Evolutionary conservation across 2,888 invertebrate species (phyloP).

Genomic region (Agonopterix heracliana): DNA sequence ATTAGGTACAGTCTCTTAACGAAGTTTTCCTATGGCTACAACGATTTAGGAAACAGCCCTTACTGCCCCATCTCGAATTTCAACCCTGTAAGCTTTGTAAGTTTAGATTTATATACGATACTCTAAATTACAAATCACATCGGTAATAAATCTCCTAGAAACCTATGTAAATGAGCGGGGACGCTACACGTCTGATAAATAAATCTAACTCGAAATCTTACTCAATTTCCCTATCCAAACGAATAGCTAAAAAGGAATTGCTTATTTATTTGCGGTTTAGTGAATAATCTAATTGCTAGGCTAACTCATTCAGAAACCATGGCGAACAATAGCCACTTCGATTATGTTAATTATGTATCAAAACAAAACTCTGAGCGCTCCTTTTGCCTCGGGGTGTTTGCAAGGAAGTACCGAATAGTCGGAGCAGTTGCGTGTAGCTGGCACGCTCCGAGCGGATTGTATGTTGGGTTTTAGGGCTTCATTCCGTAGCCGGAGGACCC

Average conservation of each 20-base stretch:
- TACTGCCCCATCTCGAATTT: no score
- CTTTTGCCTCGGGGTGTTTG: slow-evolving; percentile 9
- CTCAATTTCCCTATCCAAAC: not conserved
- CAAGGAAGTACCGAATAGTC: slow-evolving; percentile 5
- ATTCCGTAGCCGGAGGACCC: not conserved
- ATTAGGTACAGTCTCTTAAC: no score
- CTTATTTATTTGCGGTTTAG: not conserved
- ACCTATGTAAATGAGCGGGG: no score
- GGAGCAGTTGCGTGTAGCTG: slow-evolving; percentile 5
- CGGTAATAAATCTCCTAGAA: no score
- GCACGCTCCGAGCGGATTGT: slow-evolving; percentile 6
- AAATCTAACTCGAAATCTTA: no score
- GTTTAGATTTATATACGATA: no score
- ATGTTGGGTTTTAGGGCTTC: slow-evolving; percentile 1
- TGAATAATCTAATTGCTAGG: no score
- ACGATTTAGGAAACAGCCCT: no score
- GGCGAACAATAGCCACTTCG: slow-evolving; percentile 11
- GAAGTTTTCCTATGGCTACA: no score
- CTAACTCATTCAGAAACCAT: slow-evolving; percentile 3
- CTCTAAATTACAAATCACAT: no score
- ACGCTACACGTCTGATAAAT: no score
- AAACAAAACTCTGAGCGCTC: slow-evolving; percentile 14
- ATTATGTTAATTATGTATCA: slow-evolving; percentile 20
- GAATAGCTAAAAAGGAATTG: not conserved
- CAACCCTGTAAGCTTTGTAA: no score